Conservation (phyloP, 2,113 vertebrate species). For the Proterorhinus semilunaris region DNA sequence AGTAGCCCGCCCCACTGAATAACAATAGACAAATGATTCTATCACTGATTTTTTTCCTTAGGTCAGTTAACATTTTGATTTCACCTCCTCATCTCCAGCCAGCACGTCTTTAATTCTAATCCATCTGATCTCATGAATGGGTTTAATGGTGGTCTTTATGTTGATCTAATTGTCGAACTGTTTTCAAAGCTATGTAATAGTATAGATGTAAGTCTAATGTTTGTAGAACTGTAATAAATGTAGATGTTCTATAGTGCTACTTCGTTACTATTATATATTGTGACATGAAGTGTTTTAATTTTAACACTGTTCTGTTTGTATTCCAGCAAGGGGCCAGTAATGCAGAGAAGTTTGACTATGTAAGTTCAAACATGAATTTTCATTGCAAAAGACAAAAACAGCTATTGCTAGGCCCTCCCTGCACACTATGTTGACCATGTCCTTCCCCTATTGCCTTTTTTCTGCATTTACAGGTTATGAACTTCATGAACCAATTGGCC, state of each 20-base stretch:
- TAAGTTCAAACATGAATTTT: conserved; percentile 75
- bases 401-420: too few relatives aligned
- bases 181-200: background rate
- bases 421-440: too few relatives aligned
- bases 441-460: background rate
- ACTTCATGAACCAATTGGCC: conserved; percentile 98
- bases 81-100: conserved; percentile 52
- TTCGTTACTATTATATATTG: conserved; percentile 1
- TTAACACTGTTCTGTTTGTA: conserved; percentile 60
- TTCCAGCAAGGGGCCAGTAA: conserved; percentile 96
- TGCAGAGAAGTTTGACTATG: conserved; percentile 97
- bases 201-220: conserved; percentile 16
- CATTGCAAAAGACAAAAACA: background rate
- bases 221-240: conserved; percentile 25
- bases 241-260: conserved; percentile 12
- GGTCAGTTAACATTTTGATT: conserved; percentile 42
- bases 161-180: conserved; percentile 24
- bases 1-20: background rate
- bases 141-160: conserved; percentile 16
- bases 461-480: conserved; percentile 85
- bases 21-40: conserved; percentile 2
- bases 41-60: conserved; percentile 4
- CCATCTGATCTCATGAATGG: conserved; percentile 37
- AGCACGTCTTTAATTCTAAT: conserved; percentile 55
- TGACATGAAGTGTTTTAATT: background rate